phyloP scores from a whole-genome alignment of 2,888 invertebrate genomes.

The Leptinotarsa tumamoca region DNA sequence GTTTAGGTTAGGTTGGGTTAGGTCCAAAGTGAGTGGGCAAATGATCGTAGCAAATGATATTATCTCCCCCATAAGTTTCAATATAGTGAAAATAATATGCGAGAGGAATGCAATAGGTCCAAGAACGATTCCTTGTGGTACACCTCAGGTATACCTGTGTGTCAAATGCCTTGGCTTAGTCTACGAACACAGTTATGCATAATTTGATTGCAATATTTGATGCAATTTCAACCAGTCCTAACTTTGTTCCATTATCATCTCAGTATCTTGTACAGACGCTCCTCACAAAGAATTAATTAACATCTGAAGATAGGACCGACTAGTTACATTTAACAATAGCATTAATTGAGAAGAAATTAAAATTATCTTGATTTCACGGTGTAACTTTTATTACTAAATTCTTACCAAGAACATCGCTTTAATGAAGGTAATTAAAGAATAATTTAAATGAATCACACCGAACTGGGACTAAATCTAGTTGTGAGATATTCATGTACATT shows the following conservation, averaged over 20 bases:
- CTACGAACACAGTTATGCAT: too few relatives aligned
- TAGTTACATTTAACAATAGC: background rate
- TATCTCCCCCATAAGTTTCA: too few relatives aligned
- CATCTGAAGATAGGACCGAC: background rate
- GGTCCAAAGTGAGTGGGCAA: too few relatives aligned
- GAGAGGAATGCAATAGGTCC: too few relatives aligned
- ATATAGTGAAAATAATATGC: too few relatives aligned
- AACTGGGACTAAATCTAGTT: too few relatives aligned
- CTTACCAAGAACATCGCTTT: background rate
- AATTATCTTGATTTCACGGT: conserved; percentile 19
- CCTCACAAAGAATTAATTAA: background rate
- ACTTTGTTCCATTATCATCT: background rate
- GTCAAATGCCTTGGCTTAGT: too few relatives aligned
- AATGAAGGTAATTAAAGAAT: conserved; percentile 21
- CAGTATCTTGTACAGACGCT: background rate
- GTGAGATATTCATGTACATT: too few relatives aligned
- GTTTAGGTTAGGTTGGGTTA: too few relatives aligned
- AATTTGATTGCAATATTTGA: background rate
- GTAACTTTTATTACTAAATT: conserved; percentile 10
- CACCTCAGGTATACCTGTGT: too few relatives aligned
- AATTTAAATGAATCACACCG: conserved; percentile 17
- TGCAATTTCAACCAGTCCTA: background rate
- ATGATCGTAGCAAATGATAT: too few relatives aligned
- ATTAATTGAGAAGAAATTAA: background rate
- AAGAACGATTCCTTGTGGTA: too few relatives aligned